phyloP scores from a whole-genome alignment of 2,797 vertebrate genomes.

The Rhabdophis nuchalis region DNA sequence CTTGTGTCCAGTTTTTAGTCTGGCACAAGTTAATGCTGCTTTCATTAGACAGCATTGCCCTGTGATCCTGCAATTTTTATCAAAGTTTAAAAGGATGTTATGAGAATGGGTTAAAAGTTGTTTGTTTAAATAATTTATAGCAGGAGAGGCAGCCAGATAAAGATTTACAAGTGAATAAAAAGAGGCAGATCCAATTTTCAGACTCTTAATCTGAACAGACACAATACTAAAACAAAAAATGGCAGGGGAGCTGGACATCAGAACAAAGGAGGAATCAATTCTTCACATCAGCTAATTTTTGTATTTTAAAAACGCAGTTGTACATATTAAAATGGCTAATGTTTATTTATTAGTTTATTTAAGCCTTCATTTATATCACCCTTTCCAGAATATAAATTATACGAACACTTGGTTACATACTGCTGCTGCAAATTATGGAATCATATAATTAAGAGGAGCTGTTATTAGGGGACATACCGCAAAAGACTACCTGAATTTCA shows the following conservation, averaged over 20 bases:
- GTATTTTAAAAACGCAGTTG: background rate
- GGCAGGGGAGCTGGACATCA: fast-evolving
- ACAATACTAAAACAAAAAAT: background rate
- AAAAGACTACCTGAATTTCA: background rate
- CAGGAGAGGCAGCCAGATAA: background rate
- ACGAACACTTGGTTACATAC: background rate
- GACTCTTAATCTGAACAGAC: background rate
- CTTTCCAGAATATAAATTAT: background rate
- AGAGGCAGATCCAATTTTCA: background rate
- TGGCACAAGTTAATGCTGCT: background rate
- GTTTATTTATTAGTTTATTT: background rate
- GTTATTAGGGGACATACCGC: background rate
- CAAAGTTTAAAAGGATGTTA: background rate
- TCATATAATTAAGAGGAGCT: background rate
- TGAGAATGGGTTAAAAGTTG: background rate
- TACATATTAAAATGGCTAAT: background rate
- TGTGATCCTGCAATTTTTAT: background rate
- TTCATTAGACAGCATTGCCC: background rate
- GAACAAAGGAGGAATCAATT: background rate
- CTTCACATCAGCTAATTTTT: background rate
- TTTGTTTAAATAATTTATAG: background rate
- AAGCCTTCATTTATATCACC: background rate
- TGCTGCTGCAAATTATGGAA: background rate
- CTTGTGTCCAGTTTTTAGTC: background rate
- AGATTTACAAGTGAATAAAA: background rate